Evolutionary conservation across 2,113 vertebrate genomes (phyloP), one percentile per base, ranked within the genome.

Genomic region (Colossoma macropomum): DNA sequence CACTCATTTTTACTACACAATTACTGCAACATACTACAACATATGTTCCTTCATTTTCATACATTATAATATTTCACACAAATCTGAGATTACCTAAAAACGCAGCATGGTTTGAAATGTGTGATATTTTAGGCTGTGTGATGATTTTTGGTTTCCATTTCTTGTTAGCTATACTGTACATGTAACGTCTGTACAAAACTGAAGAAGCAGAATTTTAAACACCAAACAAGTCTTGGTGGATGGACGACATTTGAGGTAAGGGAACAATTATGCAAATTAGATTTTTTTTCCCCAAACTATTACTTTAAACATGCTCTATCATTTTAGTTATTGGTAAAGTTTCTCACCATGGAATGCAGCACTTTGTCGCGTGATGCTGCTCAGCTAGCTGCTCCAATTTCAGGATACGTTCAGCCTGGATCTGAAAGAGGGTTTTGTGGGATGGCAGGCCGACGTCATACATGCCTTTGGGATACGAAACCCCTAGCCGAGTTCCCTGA

Each of bases 361-460:
- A 97, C 65, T 94, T 86, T 30, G 70, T 83, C n/a, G 94, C 92
- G 83, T 95, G 89, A 71, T 86, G 91, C 86, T 95, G 90, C 89
- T 96, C 95, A 0, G 96, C 97, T 81, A 98, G 91, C 87, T 94
- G 95, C 48, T 98, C 95, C 50, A 99, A 94, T 88, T 95, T 96
- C 89, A 95, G 82, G 88, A 99, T 97, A 72, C 97, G 96, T 84
- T 99, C 97, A 0, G 97, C 97, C 90, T 99, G 98, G 77, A 99
- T 97, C 90, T 99, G 97, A 92, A 98, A 99, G 82, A 99, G 97
- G n/a, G 96, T 98, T 94, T 98, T 99, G 89, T 92, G 96, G 54
- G 98, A 98, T 0, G 96, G 97, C 88, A 99, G 91, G 45, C 96
- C 95, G n/a, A 99, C 96, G 75, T 98, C 96, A 77, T 96, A 99